Conservation (phyloP, 2,797 vertebrate species). For the Enteromius argenteus region DNA sequence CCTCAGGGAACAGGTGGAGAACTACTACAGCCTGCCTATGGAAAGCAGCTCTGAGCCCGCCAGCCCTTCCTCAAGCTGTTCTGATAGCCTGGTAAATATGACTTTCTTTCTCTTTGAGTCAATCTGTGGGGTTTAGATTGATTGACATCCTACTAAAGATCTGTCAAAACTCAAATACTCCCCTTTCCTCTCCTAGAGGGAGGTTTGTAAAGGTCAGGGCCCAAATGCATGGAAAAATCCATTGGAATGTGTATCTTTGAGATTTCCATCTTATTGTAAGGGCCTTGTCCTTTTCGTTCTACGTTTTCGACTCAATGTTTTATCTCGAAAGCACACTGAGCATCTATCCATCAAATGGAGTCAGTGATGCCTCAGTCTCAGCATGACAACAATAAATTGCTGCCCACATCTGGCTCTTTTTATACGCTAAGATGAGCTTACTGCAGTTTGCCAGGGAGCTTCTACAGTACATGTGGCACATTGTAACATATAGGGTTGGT, state of each 20-base stretch:
- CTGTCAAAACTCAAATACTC: neutral
- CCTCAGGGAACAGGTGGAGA: constrained; percentile 92
- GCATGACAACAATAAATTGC: constrained; percentile 53
- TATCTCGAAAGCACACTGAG: constrained; percentile 16
- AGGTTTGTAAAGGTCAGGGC: neutral
- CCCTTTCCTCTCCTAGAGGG: neutral
- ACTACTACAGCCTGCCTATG: constrained; percentile 87
- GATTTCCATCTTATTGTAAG: neutral
- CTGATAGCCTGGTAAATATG: constrained; percentile 91
- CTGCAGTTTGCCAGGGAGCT: constrained; percentile 43
- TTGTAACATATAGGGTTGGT: neutral
- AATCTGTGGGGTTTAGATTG: constrained; percentile 5
- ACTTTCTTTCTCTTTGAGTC: neutral
- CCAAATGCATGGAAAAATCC: neutral
- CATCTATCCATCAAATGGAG: constrained; percentile 18
- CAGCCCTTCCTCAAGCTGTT: constrained; percentile 92
- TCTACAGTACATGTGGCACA: neutral
- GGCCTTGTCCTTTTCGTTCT: neutral
- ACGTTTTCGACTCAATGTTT: constrained; percentile 4
- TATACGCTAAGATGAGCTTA: constrained; percentile 55
- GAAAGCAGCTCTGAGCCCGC: constrained; percentile 89
- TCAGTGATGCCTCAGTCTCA: constrained; percentile 24
- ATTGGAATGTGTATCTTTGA: neutral
- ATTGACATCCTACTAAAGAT: neutral
- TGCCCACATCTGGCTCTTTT: constrained; percentile 59